Base-by-base conservation (phyloP, 2,113 vertebrate genomes). In the Oncorhynchus masou region DNA sequence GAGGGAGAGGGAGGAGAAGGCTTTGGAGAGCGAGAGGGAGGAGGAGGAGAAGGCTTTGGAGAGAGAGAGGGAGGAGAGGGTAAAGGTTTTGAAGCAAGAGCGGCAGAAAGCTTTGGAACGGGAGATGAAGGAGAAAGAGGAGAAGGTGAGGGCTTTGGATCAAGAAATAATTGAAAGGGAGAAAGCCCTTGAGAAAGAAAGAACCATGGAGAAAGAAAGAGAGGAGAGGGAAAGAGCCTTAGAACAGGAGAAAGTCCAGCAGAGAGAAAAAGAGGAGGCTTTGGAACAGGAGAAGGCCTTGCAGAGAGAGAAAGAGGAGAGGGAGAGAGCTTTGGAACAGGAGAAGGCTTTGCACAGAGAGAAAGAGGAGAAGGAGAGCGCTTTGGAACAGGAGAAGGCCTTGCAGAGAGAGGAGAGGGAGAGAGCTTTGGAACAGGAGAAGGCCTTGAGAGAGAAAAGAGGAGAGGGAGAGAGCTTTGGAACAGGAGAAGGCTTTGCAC, bases 351-450 rank as follows among this genome's bases (percentile, higher is more conserved):
- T 62, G 51, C 49, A 74, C 54, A 51, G 74, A 68, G 29, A 70
- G 60, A 74, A 22, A 29, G 25, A 59, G 1, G 49, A 68, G 22
- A 72, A 59, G 19, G 67, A 71, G 24, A 75, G 34, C 25, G 81
- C 82, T 66, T 13, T 74, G n/a, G 86, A 88, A 12, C 79, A 20
- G n/a, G 82, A 75, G 45, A 54, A 64, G 74, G 76, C 73, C 59
- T 31, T 83, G 39, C 76, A 88, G 15, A 71, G 69, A n/a, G 13
- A 29, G 3, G 80, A 81, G 74, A 79, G 20, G 19, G 84, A 85
- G 24, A 84, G 16, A 9, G 77, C 76, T 25, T 49, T 75, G 1
- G 57, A 85, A 49, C 31, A 73, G 34, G 34, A 39, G 6, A 39
- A 39, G 34, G 34, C 6, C 34, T 1, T 39, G 34, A 39, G 34